Evolutionary conservation across 2,888 invertebrate species (phyloP).

Genomic region (Rhyacophila evoluta): DNA sequence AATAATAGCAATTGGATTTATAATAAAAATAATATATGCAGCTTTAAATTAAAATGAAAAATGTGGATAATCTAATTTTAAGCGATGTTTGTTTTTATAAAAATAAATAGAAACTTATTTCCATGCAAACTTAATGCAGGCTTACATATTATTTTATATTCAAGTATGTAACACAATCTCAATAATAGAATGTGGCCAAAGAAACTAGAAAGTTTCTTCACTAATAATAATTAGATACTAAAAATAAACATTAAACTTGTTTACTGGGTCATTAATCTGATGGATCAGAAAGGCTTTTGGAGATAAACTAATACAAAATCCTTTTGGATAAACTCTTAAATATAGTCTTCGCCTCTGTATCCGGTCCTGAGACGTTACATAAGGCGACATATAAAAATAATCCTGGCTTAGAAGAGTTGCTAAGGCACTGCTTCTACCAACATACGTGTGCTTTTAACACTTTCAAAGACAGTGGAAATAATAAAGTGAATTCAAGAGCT

Average conservation of each 20-base stretch:
- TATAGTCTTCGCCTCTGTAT: background rate
- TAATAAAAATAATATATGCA: too few relatives aligned
- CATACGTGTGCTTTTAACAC: background rate
- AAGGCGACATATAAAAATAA: background rate
- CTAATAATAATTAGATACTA: conserved; percentile 6
- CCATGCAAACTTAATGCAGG: too few relatives aligned
- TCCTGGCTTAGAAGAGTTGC: background rate
- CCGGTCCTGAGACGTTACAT: background rate
- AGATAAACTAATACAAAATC: background rate
- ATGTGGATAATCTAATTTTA: too few relatives aligned
- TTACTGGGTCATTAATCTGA: background rate
- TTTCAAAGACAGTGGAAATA: too few relatives aligned
- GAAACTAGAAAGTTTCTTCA: background rate
- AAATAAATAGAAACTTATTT: too few relatives aligned
- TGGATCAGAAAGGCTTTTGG: background rate
- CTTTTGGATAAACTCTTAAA: conserved; percentile 5
- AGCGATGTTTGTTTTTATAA: too few relatives aligned
- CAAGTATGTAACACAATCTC: too few relatives aligned
- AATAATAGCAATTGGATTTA: too few relatives aligned
- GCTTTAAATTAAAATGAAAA: too few relatives aligned
- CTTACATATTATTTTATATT: too few relatives aligned
- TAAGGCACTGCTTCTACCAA: background rate
- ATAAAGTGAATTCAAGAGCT: too few relatives aligned
- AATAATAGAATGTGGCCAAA: too few relatives aligned
- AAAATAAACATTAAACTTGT: conserved; percentile 22